These are phyloP conservation scores for Trichoplusia ni DNA, from an alignment of 1,140 invertebrate species.

Conservation along the genomic window DNA sequence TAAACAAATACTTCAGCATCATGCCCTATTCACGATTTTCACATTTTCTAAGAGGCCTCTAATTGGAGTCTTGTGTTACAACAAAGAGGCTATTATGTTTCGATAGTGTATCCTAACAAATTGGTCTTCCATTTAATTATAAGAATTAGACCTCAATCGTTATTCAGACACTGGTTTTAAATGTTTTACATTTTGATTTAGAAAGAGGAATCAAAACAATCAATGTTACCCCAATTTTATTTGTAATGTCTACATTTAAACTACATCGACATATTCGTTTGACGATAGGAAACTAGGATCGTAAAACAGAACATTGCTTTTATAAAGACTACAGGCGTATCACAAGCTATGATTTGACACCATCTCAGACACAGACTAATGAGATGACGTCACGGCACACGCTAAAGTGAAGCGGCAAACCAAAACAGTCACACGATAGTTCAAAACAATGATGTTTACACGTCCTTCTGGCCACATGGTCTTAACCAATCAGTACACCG, in stretches of 20 bases:
- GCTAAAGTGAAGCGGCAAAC: slow-evolving; percentile 37
- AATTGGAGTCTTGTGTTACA: not conserved
- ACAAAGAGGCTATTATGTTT: not conserved
- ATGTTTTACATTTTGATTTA: too few relatives aligned
- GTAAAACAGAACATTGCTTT: too few relatives aligned
- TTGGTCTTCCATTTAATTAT: slow-evolving; percentile 1
- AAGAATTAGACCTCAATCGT: too few relatives aligned
- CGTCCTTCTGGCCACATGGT: slow-evolving; percentile 37
- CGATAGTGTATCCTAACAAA: not conserved
- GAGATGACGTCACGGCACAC: slow-evolving; percentile 21
- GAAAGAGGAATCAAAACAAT: too few relatives aligned
- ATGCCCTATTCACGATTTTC: too few relatives aligned
- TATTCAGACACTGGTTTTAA: too few relatives aligned
- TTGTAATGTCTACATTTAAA: too few relatives aligned
- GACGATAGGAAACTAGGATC: too few relatives aligned
- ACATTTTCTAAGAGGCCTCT: not conserved
- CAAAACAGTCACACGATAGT: slow-evolving; percentile 47
- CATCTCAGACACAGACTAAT: slow-evolving; percentile 21
- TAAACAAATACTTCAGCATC: too few relatives aligned
- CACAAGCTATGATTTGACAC: slow-evolving; percentile 13
- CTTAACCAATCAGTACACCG: slow-evolving; percentile 5
- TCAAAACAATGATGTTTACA: slow-evolving; percentile 30
- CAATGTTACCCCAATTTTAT: too few relatives aligned
- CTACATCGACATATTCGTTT: too few relatives aligned
- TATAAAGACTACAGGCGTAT: slow-evolving; percentile 10